Conservation (phyloP, 2,888 invertebrate genomes). For the Coremacera marginata region DNA sequence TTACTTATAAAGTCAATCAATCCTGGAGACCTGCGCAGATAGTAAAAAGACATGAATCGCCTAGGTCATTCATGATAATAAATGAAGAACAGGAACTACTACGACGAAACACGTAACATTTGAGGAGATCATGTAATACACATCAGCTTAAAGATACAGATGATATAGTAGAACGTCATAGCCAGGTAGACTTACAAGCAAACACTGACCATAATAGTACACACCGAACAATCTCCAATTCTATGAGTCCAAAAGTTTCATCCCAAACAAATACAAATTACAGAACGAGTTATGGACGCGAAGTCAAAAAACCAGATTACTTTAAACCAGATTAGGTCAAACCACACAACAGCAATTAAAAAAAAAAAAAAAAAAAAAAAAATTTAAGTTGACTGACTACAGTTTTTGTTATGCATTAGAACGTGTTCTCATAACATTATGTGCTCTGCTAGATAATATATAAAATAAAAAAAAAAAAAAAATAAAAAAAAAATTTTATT, state of each 20-base stretch:
- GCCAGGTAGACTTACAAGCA: too few relatives aligned
- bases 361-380: too few relatives aligned
- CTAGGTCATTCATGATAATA: conserved; percentile 19
- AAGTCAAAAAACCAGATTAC: not conserved
- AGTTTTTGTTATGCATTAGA: too few relatives aligned
- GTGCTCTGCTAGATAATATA: too few relatives aligned
- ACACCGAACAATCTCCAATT: not conserved
- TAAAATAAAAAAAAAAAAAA: too few relatives aligned
- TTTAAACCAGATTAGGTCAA: too few relatives aligned
- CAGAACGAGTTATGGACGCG: not conserved
- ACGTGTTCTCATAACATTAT: too few relatives aligned
- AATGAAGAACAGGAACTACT: not conserved
- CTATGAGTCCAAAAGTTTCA: not conserved
- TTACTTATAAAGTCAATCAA: conserved; percentile 8
- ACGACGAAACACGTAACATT: conserved; percentile 3
- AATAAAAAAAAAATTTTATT: too few relatives aligned
- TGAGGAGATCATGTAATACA: not conserved
- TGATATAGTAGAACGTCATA: not conserved
- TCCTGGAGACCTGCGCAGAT: conserved; percentile 17
- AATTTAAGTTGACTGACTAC: too few relatives aligned
- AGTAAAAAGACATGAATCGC: conserved; percentile 5
- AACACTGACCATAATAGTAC: too few relatives aligned
- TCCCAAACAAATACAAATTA: conserved; percentile 1
- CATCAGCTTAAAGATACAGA: not conserved
- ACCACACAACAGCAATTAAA: too few relatives aligned